Evolutionary conservation across 2,888 invertebrate genomes (phyloP).

Genomic region (Ligdia adustata): DNA sequence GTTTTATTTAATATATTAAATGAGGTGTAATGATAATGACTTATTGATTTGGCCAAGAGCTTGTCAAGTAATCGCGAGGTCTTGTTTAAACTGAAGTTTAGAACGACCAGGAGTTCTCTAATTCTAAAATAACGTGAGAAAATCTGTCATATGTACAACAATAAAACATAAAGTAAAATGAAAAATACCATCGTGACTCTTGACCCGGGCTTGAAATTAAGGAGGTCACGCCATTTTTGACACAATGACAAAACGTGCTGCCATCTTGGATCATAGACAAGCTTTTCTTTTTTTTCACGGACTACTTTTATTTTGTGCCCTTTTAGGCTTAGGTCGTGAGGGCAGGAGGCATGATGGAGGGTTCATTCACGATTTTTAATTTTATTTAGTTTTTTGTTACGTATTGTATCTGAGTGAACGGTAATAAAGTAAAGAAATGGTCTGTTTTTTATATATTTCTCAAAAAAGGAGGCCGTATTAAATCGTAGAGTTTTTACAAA

Average conservation of each 20-base stretch:
- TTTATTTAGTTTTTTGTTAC: background rate
- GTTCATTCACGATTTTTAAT: conserved; percentile 3
- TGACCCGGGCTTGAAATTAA: conserved; percentile 7
- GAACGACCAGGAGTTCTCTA: too few relatives aligned
- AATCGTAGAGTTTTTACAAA: too few relatives aligned
- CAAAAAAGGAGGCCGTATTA: too few relatives aligned
- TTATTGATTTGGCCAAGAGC: too few relatives aligned
- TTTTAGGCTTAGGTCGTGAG: conserved; percentile 9
- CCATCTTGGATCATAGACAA: conserved; percentile 10
- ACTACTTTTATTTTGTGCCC: conserved; percentile 11
- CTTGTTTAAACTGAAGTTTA: background rate
- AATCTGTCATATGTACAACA: conserved; percentile 15
- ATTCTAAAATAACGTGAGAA: too few relatives aligned
- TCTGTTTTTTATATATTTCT: background rate
- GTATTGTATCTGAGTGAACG: background rate
- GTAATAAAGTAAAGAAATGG: background rate
- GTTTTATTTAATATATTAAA: too few relatives aligned
- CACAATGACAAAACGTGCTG: conserved; percentile 8
- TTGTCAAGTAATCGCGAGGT: too few relatives aligned
- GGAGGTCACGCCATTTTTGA: conserved; percentile 16
- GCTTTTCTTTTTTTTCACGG: conserved; percentile 6
- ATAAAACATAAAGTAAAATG: conserved; percentile 10
- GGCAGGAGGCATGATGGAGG: conserved; percentile 3
- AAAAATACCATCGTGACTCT: conserved; percentile 9
- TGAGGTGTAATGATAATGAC: too few relatives aligned